Evolutionary conservation across 2,888 invertebrate species (phyloP), one percentile per base, ranked within the genome.

Genomic region (Blastobasis lacticolella): DNA sequence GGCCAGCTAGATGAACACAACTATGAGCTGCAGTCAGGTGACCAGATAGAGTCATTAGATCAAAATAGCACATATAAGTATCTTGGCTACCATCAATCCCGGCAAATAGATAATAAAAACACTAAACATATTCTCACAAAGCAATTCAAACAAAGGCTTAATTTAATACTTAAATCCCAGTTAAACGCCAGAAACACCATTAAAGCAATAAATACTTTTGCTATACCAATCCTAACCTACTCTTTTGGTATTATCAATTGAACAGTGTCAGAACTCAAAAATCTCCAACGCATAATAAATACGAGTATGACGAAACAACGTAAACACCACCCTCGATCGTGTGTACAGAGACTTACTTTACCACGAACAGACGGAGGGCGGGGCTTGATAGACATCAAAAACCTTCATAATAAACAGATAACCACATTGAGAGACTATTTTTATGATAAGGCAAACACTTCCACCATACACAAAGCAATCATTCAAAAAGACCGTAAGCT

Each of bases 311-410:
- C 42, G 5, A 42, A 42, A 42, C 42, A 8, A 5, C 42, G 42
- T 50, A n/a, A n/a, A n/a, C n/a, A n/a, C n/a, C n/a, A n/a, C n/a
- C n/a, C n/a, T n/a, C n/a, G n/a, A n/a, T n/a, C n/a, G 53, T 55
- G 49, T 45, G 8, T 48, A 6, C 51, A 55, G 38, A 45, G 55
- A 48, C n/a, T 49, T 5, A 56, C 48, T 1, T n/a, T 51, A 8
- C 52, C 52, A 4, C 7, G 8, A n/a, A 46, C 50, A 2, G 50
- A 49, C 23, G 23, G 23, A 23, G 23, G 23, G 23, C 23, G 23
- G 23, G 23, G 23, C 23, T 23, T 23, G 5, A 54, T 54, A 4
- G 56, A 56, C 23, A 48, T 52, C 6, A 37, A 5, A 10, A 53
- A 55, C 43, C 37, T 53, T 5, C 51, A 53, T 9, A 49, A 46